Evolutionary conservation across 1,140 invertebrate genomes (phyloP).

Genomic region (Cyphomyrmex costatus): DNA sequence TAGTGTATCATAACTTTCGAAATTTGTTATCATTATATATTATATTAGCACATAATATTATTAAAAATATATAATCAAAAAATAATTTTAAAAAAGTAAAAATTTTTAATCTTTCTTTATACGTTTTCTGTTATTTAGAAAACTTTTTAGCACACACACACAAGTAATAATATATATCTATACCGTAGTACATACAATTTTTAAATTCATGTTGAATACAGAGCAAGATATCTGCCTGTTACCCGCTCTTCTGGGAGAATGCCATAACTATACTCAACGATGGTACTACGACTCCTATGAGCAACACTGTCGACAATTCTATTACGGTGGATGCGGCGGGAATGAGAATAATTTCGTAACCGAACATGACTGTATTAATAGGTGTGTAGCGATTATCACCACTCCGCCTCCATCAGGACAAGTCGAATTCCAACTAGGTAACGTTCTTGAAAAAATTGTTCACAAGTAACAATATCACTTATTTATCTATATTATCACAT

Average conservation of each 20-base stretch:
- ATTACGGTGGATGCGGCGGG: slow-evolving; percentile 94
- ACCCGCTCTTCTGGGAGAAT: slow-evolving; percentile 92
- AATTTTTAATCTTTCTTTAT: background rate
- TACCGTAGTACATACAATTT: background rate
- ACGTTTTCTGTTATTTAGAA: background rate
- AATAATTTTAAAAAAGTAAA: no score
- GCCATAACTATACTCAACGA: slow-evolving; percentile 91
- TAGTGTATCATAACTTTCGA: background rate
- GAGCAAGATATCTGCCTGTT: slow-evolving; percentile 92
- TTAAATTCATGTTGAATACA: slow-evolving; percentile 79
- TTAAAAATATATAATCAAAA: no score
- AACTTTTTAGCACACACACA: background rate
- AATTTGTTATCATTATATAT: background rate
- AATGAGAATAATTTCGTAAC: slow-evolving; percentile 93
- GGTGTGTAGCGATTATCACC: slow-evolving; percentile 87
- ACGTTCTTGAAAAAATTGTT: slow-evolving; percentile 28
- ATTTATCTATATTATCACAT: slow-evolving; percentile 16
- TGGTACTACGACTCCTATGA: slow-evolving; percentile 95
- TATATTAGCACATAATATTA: background rate
- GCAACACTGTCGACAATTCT: slow-evolving; percentile 91
- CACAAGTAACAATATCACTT: background rate
- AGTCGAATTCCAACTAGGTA: slow-evolving; percentile 82
- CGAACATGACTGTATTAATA: slow-evolving; percentile 89
- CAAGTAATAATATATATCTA: no score
- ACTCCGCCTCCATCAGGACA: slow-evolving; percentile 74